Evolutionary conservation across 2,797 vertebrate species (phyloP).

Genomic region (Pteropus rufus): DNA sequence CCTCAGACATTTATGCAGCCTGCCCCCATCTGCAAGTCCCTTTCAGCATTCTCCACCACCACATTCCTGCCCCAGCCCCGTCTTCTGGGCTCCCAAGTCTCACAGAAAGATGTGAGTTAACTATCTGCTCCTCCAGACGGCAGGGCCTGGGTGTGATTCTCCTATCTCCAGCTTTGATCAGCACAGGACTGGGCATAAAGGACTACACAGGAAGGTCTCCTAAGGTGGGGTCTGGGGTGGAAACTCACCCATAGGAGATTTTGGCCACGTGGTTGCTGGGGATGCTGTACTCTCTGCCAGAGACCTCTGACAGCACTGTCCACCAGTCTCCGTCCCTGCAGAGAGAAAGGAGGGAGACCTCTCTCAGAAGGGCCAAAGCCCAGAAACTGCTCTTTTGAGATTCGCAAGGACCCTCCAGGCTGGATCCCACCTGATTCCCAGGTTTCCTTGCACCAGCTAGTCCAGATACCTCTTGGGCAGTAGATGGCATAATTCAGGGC

Average conservation of each 20-base stretch:
- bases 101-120: background rate
- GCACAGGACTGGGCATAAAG: background rate
- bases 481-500: background rate
- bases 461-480: background rate
- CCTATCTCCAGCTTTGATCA: background rate
- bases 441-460: background rate
- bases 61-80: background rate
- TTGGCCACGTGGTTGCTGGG: constrained; percentile 86
- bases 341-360: background rate
- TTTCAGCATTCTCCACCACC: background rate
- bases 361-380: background rate
- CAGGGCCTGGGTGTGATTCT: background rate
- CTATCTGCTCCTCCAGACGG: background rate
- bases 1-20: background rate
- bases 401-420: background rate
- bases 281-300: constrained; percentile 83
- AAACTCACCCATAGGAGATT: constrained; percentile 85
- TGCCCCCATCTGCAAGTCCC: background rate
- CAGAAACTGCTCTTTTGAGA: background rate
- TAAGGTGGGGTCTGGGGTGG: background rate
- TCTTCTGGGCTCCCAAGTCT: background rate
- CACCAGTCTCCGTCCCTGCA: constrained; percentile 89
- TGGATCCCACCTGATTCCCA: background rate
- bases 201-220: background rate
- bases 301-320: constrained; percentile 84